A percentile compares a stretch with the other conserved stretches of the same genome.
Evolutionary conservation across 2,113 vertebrate genomes (phyloP).

Genomic region (Ailurus styani): DNA sequence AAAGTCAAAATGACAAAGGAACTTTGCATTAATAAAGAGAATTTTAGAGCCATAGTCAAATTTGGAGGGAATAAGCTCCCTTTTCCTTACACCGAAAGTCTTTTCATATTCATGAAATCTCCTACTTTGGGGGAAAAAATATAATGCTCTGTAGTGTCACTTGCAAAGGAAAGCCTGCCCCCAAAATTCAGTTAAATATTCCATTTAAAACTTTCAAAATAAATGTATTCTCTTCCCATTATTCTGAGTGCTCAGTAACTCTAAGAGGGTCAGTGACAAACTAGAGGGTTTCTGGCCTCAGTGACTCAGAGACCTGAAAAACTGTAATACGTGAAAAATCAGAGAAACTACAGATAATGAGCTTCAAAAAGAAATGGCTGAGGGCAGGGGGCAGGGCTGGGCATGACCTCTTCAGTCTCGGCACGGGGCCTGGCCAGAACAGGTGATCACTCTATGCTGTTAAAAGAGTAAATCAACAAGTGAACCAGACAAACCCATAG

Average conservation of each 20-base stretch:
- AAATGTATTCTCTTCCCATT: background rate
- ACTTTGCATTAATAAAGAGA: slow-evolving; percentile 62
- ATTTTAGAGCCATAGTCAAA: slow-evolving; percentile 49
- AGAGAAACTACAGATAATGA: background rate
- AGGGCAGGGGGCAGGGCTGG: background rate
- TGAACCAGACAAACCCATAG: background rate
- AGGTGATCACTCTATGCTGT: background rate
- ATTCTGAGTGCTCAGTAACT: background rate
- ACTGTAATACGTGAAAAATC: background rate
- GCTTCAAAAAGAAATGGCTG: background rate
- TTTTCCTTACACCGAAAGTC: slow-evolving; percentile 22
- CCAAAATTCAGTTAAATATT: background rate
- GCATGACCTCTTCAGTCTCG: background rate
- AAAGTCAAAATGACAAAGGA: slow-evolving; percentile 47
- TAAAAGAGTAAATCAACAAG: background rate
- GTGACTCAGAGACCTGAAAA: background rate
- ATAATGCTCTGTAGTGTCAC: background rate
- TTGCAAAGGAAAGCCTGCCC: background rate
- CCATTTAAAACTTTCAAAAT: background rate
- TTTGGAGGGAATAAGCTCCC: background rate
- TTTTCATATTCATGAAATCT: background rate
- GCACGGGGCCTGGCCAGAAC: background rate
- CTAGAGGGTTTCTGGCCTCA: background rate
- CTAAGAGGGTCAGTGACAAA: background rate
- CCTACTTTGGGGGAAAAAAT: background rate